Evolutionary conservation across 2,113 vertebrate species (phyloP).

Genomic region (Seriola dumerili): DNA sequence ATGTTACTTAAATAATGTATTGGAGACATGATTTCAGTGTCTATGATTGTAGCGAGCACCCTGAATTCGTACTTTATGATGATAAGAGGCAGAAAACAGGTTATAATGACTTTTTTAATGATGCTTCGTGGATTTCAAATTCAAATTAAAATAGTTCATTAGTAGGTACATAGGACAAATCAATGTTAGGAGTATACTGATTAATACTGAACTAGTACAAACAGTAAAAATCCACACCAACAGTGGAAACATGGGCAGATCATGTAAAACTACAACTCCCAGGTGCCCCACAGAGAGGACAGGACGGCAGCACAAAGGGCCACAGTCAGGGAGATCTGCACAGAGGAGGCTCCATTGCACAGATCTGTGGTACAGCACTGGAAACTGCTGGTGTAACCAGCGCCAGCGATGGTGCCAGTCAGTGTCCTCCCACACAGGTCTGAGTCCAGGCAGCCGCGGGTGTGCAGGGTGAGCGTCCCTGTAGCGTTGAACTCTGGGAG

Average conservation of each 20-base stretch:
- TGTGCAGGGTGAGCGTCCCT: not conserved
- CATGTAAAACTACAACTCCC: conserved; percentile 2
- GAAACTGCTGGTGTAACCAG: conserved; percentile 40
- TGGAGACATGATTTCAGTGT: not conserved
- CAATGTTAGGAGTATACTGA: not conserved
- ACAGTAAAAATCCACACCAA: not conserved
- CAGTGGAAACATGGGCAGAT: not conserved
- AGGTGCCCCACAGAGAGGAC: conserved; percentile 46
- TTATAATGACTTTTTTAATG: not conserved
- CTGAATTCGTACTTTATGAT: not conserved
- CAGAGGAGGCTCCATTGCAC: conserved; percentile 61
- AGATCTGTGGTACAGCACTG: conserved; percentile 55
- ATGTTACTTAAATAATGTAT: no score
- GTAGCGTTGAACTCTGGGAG: conserved; percentile 63
- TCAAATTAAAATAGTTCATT: not conserved
- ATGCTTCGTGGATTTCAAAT: not conserved
- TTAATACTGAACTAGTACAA: not conserved
- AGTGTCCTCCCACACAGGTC: conserved; percentile 51
- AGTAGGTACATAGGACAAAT: not conserved
- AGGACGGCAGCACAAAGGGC: conserved; percentile 49
- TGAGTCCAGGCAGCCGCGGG: conserved; percentile 60
- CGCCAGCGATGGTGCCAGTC: conserved; percentile 18
- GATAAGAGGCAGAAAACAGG: not conserved
- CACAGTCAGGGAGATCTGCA: conserved; percentile 53
- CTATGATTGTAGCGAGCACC: no score